Percentiles rank a stretch among this genome's conserved stretches.
These are phyloP conservation scores for Drosophila ananassae DNA, from an alignment of 1,140 invertebrate genomes.

Conservation along the genomic window DNA sequence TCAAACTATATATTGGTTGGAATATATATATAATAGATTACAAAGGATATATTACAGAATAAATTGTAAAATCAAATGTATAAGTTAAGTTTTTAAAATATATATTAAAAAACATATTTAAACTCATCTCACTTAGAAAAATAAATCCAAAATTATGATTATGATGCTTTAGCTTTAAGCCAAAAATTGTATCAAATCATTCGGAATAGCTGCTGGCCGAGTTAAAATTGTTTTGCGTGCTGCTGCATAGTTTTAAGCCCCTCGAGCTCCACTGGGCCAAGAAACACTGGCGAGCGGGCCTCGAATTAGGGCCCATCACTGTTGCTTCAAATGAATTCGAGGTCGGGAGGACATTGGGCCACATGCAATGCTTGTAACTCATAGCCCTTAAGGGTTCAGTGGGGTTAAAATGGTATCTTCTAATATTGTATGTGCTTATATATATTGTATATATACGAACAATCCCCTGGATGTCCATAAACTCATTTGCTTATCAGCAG, in stretches of 20 bases:
- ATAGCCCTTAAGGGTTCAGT: slow-evolving; percentile 47
- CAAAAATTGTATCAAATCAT: slow-evolving; percentile 39
- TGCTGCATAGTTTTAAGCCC: slow-evolving; percentile 59
- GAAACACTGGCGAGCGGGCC: background rate
- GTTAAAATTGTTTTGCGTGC: slow-evolving; percentile 61
- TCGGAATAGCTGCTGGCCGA: slow-evolving; percentile 36
- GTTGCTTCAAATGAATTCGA: slow-evolving; percentile 26
- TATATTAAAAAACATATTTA: too few species aligned
- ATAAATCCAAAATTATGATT: too few species aligned
- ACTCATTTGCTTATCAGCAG: slow-evolving; percentile 74
- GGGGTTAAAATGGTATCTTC: slow-evolving; percentile 9
- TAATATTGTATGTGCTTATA: background rate
- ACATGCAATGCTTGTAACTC: slow-evolving; percentile 44
- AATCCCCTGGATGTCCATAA: slow-evolving; percentile 62
- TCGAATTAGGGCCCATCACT: slow-evolving; percentile 40
- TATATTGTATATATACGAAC: slow-evolving; percentile 1
- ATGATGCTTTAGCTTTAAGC: slow-evolving; percentile 10
- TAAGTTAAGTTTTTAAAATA: too few species aligned
- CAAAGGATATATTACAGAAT: too few species aligned
- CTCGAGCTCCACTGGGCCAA: slow-evolving; percentile 12
- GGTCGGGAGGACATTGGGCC: slow-evolving; percentile 37
- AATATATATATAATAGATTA: too few species aligned
- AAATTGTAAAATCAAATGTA: too few species aligned
- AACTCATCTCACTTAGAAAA: too few species aligned
- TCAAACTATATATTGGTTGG: too few species aligned